phyloP scores from a whole-genome alignment of 2,113 vertebrate genomes.

The Microtus ochrogaster region DNA sequence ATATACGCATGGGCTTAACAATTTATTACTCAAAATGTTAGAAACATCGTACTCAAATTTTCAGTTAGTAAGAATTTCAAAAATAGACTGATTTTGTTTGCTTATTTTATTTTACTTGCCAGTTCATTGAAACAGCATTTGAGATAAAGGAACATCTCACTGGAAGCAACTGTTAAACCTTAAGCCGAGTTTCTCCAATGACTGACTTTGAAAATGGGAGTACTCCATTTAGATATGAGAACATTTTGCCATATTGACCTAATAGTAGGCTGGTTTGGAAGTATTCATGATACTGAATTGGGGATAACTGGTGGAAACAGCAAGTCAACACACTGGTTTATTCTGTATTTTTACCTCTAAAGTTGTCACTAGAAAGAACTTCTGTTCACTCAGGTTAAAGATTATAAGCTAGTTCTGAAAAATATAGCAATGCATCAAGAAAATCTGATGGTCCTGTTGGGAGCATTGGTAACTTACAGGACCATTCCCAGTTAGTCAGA shows the following conservation, averaged over 20 bases:
- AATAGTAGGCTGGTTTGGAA: background rate
- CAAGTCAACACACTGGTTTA: background rate
- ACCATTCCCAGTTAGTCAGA: too few relatives aligned
- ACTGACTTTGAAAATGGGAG: slow-evolving; percentile 13
- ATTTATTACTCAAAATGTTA: slow-evolving; percentile 44
- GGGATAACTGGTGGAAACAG: background rate
- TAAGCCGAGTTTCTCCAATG: background rate
- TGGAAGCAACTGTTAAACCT: background rate
- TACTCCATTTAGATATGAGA: background rate
- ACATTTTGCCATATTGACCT: background rate
- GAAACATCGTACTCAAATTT: slow-evolving; percentile 17
- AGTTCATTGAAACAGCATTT: slow-evolving; percentile 13
- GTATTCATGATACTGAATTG: background rate
- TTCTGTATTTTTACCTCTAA: background rate
- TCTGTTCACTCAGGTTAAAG: background rate
- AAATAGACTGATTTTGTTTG: slow-evolving; percentile 29
- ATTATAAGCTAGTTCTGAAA: background rate
- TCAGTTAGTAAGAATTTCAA: background rate
- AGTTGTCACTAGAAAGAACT: background rate
- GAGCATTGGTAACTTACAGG: background rate
- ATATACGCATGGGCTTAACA: slow-evolving; percentile 13
- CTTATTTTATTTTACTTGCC: background rate
- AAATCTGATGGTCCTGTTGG: background rate
- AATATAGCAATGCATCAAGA: background rate
- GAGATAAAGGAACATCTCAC: background rate